Conservation (phyloP, 2,888 invertebrate species). For the Megaustenia siamemsis region DNA sequence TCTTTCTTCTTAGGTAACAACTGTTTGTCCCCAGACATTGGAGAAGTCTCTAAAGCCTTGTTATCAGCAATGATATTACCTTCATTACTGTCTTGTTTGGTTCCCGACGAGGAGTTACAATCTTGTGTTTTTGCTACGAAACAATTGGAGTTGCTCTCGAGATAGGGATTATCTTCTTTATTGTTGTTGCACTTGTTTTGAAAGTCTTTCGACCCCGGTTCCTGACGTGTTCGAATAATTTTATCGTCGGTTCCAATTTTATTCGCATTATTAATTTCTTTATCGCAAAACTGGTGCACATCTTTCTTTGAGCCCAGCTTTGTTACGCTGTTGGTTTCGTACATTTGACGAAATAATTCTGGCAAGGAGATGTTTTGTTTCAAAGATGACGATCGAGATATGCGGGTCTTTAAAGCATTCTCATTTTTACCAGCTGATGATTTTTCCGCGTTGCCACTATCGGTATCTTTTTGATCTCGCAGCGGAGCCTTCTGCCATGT, state of each 20-base stretch:
- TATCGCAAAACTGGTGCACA: no score
- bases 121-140: background rate
- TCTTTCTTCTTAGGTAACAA: background rate
- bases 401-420: background rate
- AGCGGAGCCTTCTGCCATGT: background rate
- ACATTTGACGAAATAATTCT: background rate
- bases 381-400: background rate
- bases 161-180: background rate
- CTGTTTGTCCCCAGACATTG: no score
- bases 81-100: background rate
- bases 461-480: background rate
- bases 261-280: no score
- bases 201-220: background rate
- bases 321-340: background rate
- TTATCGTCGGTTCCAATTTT: no score
- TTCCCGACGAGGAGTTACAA: background rate
- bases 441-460: background rate
- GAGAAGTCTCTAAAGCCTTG: background rate
- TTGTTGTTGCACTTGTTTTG: background rate
- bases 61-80: no score
- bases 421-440: no score
- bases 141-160: background rate
- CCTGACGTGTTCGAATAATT: background rate
- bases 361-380: background rate
- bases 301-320: background rate